Evolutionary conservation across 2,888 invertebrate genomes (phyloP).

Genomic region (Heliconius sara): DNA sequence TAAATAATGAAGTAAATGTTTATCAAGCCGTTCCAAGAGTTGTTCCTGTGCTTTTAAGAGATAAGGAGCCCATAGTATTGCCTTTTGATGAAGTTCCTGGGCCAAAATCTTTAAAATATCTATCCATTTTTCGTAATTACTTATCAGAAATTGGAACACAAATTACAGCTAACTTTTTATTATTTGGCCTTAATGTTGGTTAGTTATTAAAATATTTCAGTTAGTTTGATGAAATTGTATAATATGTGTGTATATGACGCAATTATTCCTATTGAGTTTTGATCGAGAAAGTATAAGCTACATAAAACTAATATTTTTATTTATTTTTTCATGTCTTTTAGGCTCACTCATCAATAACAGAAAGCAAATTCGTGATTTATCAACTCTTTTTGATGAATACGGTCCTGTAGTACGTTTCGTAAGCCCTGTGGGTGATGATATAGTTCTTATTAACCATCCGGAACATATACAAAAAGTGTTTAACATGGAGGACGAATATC

Average conservation of each 20-base stretch:
- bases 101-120: constrained; percentile 82
- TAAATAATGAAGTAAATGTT: constrained; percentile 53
- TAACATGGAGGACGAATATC: constrained; percentile 84
- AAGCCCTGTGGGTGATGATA: constrained; percentile 86
- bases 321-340: constrained; percentile 45
- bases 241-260: too few species aligned
- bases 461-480: constrained; percentile 86
- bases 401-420: constrained; percentile 87
- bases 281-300: too few species aligned
- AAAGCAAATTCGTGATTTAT: constrained; percentile 64
- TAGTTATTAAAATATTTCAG: constrained; percentile 52
- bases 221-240: not conserved
- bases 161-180: constrained; percentile 80
- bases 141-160: constrained; percentile 86
- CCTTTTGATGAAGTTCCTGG: constrained; percentile 87
- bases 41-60: constrained; percentile 65
- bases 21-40: constrained; percentile 62
- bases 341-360: constrained; percentile 63
- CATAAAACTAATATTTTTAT: constrained; percentile 18
- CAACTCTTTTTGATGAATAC: constrained; percentile 79
- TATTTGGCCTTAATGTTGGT: constrained; percentile 80
- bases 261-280: too few species aligned
- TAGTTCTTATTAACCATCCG: constrained; percentile 86
- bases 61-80: constrained; percentile 66
- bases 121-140: constrained; percentile 84